A percentile compares a stretch with the other conserved stretches of the same genome.
Conservation (phyloP, 2,797 vertebrate genomes). For the Chiroxiphia lanceolata region DNA sequence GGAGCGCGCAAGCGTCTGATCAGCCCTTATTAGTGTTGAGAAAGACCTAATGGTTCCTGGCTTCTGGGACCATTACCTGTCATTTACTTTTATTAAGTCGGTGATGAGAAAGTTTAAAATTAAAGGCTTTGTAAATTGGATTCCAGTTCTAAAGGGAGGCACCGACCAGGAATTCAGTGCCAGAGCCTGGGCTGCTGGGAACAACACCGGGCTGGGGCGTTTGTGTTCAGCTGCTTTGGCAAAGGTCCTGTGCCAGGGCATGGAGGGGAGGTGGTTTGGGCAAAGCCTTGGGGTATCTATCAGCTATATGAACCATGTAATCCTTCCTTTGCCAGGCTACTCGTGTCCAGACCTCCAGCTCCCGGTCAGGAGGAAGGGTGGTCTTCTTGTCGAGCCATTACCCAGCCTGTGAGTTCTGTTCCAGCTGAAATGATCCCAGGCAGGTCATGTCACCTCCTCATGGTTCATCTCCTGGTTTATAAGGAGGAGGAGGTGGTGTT, state of each 20-base stretch:
- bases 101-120: slow-evolving; percentile 64
- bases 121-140: slow-evolving; percentile 67
- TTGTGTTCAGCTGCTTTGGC: neutral
- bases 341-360: neutral
- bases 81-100: slow-evolving; percentile 70
- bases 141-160: slow-evolving; percentile 43
- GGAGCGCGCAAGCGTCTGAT: neutral
- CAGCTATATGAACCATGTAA: neutral
- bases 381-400: neutral
- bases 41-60: slow-evolving; percentile 54
- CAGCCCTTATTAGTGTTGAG: slow-evolving; percentile 58
- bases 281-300: neutral
- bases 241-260: neutral
- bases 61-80: slow-evolving; percentile 72
- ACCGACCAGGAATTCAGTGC: neutral
- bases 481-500: neutral
- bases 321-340: neutral
- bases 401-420: neutral
- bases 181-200: neutral
- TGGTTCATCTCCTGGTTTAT: neutral
- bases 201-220: neutral
- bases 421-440: neutral
- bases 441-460: neutral
- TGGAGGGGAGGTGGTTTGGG: neutral
- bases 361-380: neutral